These are phyloP conservation scores for Melanotaenia trifasciata DNA, from an alignment of 2,797 vertebrate species.

Conservation along the genomic window DNA sequence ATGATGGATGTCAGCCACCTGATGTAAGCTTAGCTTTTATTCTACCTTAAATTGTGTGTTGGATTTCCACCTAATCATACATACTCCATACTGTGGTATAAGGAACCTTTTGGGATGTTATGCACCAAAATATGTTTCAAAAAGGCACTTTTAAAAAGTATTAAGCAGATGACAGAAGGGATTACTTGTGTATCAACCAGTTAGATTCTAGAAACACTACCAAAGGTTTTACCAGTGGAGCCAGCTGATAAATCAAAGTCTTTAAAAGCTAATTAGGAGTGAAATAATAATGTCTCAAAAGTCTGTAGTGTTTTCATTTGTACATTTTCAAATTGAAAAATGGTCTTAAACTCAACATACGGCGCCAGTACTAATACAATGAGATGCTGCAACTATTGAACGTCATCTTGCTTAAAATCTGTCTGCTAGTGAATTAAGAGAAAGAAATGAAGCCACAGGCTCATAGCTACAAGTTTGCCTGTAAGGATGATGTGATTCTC, in stretches of 20 bases:
- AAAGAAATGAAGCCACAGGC: too few species aligned
- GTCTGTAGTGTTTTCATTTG: too few species aligned
- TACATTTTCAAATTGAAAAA: background rate
- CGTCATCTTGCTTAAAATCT: background rate
- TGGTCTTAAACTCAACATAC: background rate
- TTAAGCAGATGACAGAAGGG: background rate
- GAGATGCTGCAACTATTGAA: background rate
- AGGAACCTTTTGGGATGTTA: background rate
- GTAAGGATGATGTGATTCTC: too few species aligned
- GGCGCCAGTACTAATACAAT: too few species aligned
- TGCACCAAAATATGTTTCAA: background rate
- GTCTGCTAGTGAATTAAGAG: too few species aligned
- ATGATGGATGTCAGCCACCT: background rate
- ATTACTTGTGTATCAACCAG: background rate
- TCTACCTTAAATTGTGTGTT: background rate
- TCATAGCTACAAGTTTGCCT: too few species aligned
- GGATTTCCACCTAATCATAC: background rate
- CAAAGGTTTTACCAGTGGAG: background rate
- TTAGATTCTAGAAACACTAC: background rate
- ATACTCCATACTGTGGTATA: background rate
- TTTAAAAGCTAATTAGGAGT: background rate
- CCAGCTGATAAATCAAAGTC: background rate
- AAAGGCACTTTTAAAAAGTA: background rate
- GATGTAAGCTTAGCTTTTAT: background rate
- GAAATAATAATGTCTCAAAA: background rate